Evolutionary conservation across 2,113 vertebrate species (phyloP), one percentile per base, ranked within the genome.

Genomic region (Potamarius usumacintae): DNA sequence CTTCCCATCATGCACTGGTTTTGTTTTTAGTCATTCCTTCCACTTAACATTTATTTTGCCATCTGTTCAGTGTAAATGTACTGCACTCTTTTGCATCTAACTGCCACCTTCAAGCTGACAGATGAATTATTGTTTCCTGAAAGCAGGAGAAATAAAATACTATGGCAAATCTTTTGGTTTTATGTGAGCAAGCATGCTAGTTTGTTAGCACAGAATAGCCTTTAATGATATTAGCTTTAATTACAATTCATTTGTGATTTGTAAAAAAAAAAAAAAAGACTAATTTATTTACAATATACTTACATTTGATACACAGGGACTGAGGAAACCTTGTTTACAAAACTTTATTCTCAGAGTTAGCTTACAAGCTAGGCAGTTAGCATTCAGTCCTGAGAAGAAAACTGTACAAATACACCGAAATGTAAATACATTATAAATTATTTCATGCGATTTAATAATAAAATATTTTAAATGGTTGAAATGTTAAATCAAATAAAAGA

Each of bases 61-160:
- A 83, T 50, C 81, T 83, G 48, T 53, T 74, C 27, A 72, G 52
- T 34, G 50, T 78, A 78, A 27, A 53, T 78, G 76, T 78, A 53
- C 76, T 82, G 34, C 34, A 83, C 62, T 83, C 30, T 17, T 27
- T 60, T 20, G 12, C 34, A 50, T 50, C 15, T 6, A 42, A 42
- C 34, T 82, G 30, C 17, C 18, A 22, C 48, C 62, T 65, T 50
- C 9, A 62, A 34, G 50, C 74, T 77, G 50, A 77, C 50, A 53
- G 50, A 77, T 25, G 50, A 77, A 77, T 22, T 74, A 42, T 2
- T 20, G 42, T 76, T 20, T 76, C 4, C 18, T 76, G 8, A 52
- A 42, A 72, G 30, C 42, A 50, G 6, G 25, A 12, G 25, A 78
- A 78, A 27, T 55, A 53, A 53, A 53, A 78, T 14, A n/a, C 22